Conservation (phyloP, 2,888 invertebrate species). For the Netelia inedita region DNA sequence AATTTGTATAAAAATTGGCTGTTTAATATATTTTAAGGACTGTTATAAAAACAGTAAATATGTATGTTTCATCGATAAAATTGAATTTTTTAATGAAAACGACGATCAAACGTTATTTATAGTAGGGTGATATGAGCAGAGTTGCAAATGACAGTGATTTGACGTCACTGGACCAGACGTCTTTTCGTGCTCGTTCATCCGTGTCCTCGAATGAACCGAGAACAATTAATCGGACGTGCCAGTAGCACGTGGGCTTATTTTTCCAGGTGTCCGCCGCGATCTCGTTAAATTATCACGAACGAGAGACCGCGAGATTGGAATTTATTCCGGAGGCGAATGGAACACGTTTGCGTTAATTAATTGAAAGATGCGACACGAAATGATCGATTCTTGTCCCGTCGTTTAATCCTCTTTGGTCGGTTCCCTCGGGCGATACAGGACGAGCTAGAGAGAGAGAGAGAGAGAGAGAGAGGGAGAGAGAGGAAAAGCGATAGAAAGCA, state of each 20-base stretch:
- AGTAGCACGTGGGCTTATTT: not conserved
- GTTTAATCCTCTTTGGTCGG: slow-evolving; percentile 28
- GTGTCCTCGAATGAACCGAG: slow-evolving; percentile 3
- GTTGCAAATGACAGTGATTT: too few species aligned
- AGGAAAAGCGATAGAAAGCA: too few species aligned
- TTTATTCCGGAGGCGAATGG: slow-evolving; percentile 25
- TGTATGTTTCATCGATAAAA: too few species aligned
- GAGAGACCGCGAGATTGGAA: slow-evolving; percentile 33
- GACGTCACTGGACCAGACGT: not conserved
- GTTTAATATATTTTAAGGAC: too few species aligned
- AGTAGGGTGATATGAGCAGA: too few species aligned
- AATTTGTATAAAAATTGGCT: too few species aligned
- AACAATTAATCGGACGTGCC: slow-evolving; percentile 16
- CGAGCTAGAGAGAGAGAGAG: not conserved
- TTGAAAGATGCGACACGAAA: slow-evolving; percentile 54
- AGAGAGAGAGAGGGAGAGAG: too few species aligned
- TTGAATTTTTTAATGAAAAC: too few species aligned
- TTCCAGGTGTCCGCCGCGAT: not conserved
- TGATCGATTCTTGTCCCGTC: slow-evolving; percentile 58
- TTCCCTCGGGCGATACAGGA: slow-evolving; percentile 13
- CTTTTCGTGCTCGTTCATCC: not conserved
- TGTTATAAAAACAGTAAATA: too few species aligned
- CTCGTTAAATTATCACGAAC: slow-evolving; percentile 27
- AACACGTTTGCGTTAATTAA: slow-evolving; percentile 48
- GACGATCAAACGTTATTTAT: too few species aligned